Evolutionary conservation across 2,113 vertebrate genomes (phyloP), one percentile per base, ranked within the genome.

Genomic region (Xiphorhynchus elegans): DNA sequence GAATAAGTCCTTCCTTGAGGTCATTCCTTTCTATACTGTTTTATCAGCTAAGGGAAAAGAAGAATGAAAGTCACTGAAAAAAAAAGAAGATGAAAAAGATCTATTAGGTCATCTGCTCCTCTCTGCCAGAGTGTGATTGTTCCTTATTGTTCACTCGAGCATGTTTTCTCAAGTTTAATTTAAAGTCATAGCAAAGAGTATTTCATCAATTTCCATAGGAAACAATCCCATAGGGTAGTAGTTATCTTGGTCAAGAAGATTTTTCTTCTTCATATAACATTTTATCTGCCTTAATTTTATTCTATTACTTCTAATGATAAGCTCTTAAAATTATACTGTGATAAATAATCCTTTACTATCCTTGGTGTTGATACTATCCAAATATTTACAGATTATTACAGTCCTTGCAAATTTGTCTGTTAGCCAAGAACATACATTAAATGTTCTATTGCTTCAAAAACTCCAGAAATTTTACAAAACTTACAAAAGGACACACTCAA

Each of bases 31-130:
- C 55, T 70, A 9, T 84, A 58, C 10, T 33, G 15, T 85, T 96
- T 86, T 81, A 78, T 89, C 91, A 86, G 35, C 29, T 44, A 50
- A 69, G 89, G 58, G 37, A 84, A 94, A 92, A 87, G 56, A 74
- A 84, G 37, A 93, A 92, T 75, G 12, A 31, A 79, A 73, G 50
- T 76, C 82, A 77, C 28, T 35, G 19, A 47, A 26, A 73, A 88
- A 40, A 40, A 90, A 91, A 73, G 10, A 74, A 86, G 49, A 85
- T 66, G 19, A 50, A 66, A 85, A 94, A 85, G 12, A 79, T 90
- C 66, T 91, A 35, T 83, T 66, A 59, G 33, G 55, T 93, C 52
- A 50, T 90, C 63, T 82, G 17, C 8, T 95, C 28, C 16, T 70
- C 14, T 73, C 39, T 73, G 25, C n/a, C n/a, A 72, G 29, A 77